Evolutionary conservation across 1,140 invertebrate species (phyloP).

Genomic region (Cydia fagiglandana): DNA sequence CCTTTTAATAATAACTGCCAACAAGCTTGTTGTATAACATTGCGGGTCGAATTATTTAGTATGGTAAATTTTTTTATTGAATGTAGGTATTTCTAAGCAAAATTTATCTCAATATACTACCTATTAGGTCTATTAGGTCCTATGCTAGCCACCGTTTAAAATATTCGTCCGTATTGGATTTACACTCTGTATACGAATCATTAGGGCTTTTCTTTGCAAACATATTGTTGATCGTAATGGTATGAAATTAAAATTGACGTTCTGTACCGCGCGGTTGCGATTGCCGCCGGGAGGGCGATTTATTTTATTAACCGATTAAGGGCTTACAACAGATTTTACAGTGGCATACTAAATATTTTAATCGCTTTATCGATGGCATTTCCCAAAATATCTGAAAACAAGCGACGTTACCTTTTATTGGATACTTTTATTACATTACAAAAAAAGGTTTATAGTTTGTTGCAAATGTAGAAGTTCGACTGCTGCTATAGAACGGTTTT

Average conservation of each 20-base stretch:
- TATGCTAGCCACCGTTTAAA: no score
- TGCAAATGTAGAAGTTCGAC: conserved; percentile 9
- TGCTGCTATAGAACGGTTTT: no score
- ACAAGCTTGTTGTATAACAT: no score
- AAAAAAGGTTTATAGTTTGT: not conserved
- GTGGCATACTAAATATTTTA: conserved; percentile 42
- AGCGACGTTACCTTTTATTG: no score
- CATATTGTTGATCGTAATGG: conserved; percentile 54
- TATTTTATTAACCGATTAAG: conserved; percentile 71
- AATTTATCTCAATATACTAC: no score
- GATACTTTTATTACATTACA: no score
- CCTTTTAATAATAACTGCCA: no score
- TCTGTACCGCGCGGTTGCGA: conserved; percentile 44
- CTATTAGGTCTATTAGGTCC: no score
- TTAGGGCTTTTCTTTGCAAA: conserved; percentile 37
- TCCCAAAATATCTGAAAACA: not conserved
- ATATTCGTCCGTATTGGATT: no score
- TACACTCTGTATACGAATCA: not conserved
- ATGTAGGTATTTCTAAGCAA: no score
- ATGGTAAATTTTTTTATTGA: no score
- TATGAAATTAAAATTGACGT: conserved; percentile 70
- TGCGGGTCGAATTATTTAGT: no score
- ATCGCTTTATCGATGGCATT: conserved; percentile 24
- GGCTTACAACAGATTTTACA: conserved; percentile 58
- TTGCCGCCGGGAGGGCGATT: conserved; percentile 52